Conservation (phyloP, 2,797 vertebrate genomes). For the Siniperca scherzeri region DNA sequence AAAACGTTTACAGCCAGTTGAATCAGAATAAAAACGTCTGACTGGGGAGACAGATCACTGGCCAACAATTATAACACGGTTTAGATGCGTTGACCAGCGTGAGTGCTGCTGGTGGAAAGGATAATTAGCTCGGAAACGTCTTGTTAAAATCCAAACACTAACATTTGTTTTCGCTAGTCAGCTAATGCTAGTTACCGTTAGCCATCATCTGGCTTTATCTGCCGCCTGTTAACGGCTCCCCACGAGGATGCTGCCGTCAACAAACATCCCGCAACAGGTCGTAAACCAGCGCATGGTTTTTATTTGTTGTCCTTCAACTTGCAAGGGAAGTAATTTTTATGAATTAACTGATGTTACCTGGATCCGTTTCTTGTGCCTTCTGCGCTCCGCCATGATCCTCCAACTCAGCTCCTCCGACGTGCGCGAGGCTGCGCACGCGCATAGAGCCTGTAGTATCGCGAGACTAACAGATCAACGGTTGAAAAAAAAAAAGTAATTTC, state of each 20-base stretch:
- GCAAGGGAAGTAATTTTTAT: rapidly evolving
- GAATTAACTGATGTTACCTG: conserved; percentile 87
- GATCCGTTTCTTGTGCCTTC: conserved; percentile 96
- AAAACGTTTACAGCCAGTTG: conserved; percentile 36
- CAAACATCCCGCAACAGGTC: background rate
- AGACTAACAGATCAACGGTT: conserved; percentile 21
- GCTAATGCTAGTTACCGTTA: conserved; percentile 75
- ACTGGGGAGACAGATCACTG: background rate
- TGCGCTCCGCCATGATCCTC: conserved; percentile 99
- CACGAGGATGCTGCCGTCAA: background rate
- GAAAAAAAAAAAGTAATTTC: background rate
- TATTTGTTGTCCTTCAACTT: rapidly evolving
- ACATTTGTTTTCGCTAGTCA: conserved; percentile 58
- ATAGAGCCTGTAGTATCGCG: conserved; percentile 63
- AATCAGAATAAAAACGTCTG: background rate
- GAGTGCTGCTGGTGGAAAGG: rapidly evolving
- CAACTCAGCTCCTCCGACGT: conserved; percentile 87
- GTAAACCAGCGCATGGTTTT: rapidly evolving
- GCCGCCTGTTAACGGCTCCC: conserved; percentile 17
- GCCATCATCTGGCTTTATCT: conserved; percentile 55
- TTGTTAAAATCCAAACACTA: conserved; percentile 36
- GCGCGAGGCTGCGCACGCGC: conserved; percentile 66
- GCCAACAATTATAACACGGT: background rate
- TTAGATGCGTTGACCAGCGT: too few relatives aligned
- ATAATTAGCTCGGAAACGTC: background rate